Percentiles rank a stretch among this genome's conserved stretches.
Conservation (phyloP, 2,797 vertebrate species). For the Orestias chungarensis region DNA sequence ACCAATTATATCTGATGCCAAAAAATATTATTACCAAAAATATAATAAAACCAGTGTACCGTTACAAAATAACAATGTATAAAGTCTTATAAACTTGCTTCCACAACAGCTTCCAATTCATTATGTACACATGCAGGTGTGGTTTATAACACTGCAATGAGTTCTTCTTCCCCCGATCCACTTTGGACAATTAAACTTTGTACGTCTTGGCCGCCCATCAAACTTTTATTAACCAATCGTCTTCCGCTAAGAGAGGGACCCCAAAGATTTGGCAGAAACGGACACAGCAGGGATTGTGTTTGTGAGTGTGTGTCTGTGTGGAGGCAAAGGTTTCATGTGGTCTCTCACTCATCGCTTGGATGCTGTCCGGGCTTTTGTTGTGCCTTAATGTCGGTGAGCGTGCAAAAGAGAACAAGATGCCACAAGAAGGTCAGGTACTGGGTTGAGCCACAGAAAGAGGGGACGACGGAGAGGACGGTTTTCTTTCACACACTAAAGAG, state of each 20-base stretch:
- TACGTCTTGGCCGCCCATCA: slow-evolving; percentile 68
- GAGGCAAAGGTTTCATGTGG: slow-evolving; percentile 34
- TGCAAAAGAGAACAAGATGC: slow-evolving; percentile 38
- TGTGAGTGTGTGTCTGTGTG: slow-evolving; percentile 19
- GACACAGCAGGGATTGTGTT: slow-evolving; percentile 48
- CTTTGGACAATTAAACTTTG: slow-evolving; percentile 66
- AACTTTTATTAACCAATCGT: slow-evolving; percentile 78
- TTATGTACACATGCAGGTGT: neutral
- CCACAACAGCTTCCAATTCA: no score
- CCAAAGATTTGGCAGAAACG: slow-evolving; percentile 61
- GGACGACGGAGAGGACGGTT: slow-evolving; percentile 60
- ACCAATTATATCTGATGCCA: no score
- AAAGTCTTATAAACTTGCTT: neutral
- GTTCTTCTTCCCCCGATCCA: slow-evolving; percentile 54
- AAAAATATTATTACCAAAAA: no score
- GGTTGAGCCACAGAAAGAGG: slow-evolving; percentile 68
- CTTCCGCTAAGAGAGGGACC: slow-evolving; percentile 56
- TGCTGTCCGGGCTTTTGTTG: slow-evolving; percentile 47
- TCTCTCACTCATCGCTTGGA: slow-evolving; percentile 77
- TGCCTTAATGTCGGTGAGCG: slow-evolving; percentile 33
- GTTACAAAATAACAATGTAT: neutral
- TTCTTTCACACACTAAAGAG: slow-evolving; percentile 50
- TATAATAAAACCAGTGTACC: neutral
- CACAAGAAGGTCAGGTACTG: slow-evolving; percentile 74
- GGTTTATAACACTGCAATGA: neutral